These are phyloP conservation scores for Antedon mediterranea DNA, from an alignment of 53 echinoderm and acorn worm species.

Conservation along the genomic window DNA sequence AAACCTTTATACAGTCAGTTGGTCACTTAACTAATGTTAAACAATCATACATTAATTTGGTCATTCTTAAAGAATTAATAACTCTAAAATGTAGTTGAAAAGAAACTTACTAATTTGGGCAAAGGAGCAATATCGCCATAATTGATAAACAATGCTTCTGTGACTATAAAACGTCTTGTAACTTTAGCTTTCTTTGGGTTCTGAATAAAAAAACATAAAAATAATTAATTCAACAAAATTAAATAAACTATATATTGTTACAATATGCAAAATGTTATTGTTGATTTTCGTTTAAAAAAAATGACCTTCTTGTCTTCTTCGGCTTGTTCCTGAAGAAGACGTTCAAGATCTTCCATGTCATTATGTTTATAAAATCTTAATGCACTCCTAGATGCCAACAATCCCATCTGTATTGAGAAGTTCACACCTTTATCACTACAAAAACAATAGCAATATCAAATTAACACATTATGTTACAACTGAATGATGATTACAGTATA, in stretches of 20 bases:
- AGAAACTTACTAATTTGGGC: slow-evolving; percentile 57
- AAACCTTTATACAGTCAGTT: too few species aligned
- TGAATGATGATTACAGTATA: too few species aligned
- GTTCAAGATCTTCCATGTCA: slow-evolving; percentile 83
- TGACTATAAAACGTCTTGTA: slow-evolving; percentile 86
- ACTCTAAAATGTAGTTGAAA: too few species aligned
- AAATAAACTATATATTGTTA: too few species aligned
- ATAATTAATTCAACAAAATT: background rate
- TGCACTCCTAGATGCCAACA: slow-evolving; percentile 83
- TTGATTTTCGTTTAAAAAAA: too few species aligned
- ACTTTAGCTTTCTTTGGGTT: slow-evolving; percentile 92
- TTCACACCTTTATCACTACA: slow-evolving; percentile 83
- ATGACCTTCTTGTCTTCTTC: slow-evolving; percentile 73
- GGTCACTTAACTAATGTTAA: too few species aligned
- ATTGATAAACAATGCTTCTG: slow-evolving; percentile 84
- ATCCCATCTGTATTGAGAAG: slow-evolving; percentile 93
- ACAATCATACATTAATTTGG: too few species aligned
- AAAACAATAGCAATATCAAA: background rate
- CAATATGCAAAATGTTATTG: too few species aligned
- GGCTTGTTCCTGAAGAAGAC: slow-evolving; percentile 61
- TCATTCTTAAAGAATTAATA: too few species aligned
- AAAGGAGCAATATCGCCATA: slow-evolving; percentile 74
- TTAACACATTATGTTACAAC: background rate
- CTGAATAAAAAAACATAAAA: too few species aligned
- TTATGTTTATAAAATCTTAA: slow-evolving; percentile 97